Evolutionary conservation across 2,888 invertebrate species (phyloP).

Genomic region (Petrolisthes cinctipes): DNA sequence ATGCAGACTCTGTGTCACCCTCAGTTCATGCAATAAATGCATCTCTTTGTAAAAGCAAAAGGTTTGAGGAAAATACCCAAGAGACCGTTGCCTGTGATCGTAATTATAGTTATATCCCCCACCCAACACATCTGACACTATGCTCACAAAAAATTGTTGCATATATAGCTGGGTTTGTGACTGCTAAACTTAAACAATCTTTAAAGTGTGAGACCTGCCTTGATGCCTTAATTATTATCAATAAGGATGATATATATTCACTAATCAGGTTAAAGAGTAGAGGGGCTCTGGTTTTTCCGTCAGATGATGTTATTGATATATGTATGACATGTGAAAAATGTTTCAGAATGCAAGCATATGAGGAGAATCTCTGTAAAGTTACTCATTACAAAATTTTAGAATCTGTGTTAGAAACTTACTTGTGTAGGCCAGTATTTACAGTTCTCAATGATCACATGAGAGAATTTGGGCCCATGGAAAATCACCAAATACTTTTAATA

Average conservation of each 20-base stretch:
- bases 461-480: too few relatives aligned
- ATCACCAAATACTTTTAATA: neutral
- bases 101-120: neutral
- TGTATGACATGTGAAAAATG: neutral
- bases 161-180: slow-evolving; percentile 21
- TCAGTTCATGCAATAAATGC: neutral
- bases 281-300: slow-evolving; percentile 24
- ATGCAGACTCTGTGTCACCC: neutral
- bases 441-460: too few relatives aligned
- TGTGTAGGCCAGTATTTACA: too few relatives aligned
- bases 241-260: neutral
- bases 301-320: slow-evolving; percentile 25
- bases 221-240: neutral
- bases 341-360: neutral
- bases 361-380: slow-evolving; percentile 2
- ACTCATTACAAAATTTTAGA: neutral
- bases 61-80: neutral
- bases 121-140: neutral
- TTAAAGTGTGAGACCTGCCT: slow-evolving; percentile 11
- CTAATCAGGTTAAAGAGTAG: slow-evolving; percentile 16
- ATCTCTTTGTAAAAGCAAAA: neutral
- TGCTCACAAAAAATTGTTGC: slow-evolving; percentile 24
- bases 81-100: neutral
- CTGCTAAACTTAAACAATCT: neutral
- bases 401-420: neutral